Conservation (phyloP, 2,113 vertebrate genomes). For the Conger conger region DNA sequence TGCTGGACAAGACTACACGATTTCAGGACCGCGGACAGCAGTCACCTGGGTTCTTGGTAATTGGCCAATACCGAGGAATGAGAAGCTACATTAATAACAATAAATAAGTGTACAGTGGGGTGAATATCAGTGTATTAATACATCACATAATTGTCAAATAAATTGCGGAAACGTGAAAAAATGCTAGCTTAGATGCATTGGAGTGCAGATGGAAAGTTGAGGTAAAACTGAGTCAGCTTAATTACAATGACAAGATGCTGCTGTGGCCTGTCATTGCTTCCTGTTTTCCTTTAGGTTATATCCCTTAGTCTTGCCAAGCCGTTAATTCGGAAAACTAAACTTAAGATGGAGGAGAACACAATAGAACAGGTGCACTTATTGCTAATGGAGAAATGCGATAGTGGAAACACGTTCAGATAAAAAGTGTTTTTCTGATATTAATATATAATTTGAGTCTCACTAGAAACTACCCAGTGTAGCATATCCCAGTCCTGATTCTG, state of each 20-base stretch:
- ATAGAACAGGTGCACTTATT: background rate
- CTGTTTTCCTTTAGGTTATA: background rate
- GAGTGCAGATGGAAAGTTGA: background rate
- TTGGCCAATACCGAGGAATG: background rate
- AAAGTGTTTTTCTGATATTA: too few relatives aligned
- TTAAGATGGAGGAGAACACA: background rate
- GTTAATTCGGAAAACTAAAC: background rate
- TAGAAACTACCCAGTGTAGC: too few relatives aligned
- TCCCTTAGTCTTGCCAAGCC: background rate
- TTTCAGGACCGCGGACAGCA: slow-evolving; percentile 27
- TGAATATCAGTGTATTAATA: background rate
- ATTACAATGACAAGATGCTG: background rate
- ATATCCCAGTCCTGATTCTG: too few relatives aligned
- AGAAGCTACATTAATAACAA: background rate
- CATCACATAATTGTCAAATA: background rate
- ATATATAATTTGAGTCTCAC: too few relatives aligned
- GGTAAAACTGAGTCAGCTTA: background rate
- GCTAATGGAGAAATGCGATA: background rate
- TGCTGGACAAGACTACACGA: background rate
- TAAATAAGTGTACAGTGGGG: background rate
- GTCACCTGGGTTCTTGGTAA: background rate
- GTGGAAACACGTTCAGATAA: background rate
- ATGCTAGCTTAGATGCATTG: background rate
- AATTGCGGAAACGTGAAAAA: background rate
- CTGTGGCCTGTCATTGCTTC: background rate